A percentile compares a stretch with the other conserved stretches of the same genome.
These are phyloP conservation scores for Boloria euphrosyne DNA, from an alignment of 2,888 invertebrate genomes.

Conservation along the genomic window DNA sequence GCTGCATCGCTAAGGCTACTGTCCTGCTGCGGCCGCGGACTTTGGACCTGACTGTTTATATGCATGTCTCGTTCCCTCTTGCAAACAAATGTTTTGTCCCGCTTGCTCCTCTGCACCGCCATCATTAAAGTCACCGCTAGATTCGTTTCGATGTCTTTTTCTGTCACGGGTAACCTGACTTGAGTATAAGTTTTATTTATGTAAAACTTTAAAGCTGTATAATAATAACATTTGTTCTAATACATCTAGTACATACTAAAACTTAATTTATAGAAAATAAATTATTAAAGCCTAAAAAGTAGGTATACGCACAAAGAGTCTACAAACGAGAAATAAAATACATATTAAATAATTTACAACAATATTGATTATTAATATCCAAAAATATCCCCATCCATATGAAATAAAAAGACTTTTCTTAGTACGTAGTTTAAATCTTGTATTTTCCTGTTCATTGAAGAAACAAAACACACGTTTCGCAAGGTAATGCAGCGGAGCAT, in stretches of 20 bases:
- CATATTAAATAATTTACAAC: too few species aligned
- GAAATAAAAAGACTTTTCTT: not conserved
- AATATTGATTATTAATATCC: too few species aligned
- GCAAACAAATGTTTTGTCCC: constrained; percentile 46
- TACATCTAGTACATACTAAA: too few species aligned
- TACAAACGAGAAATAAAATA: too few species aligned
- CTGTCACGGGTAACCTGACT: constrained; percentile 46
- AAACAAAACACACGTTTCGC: constrained; percentile 37
- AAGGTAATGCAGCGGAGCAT: constrained; percentile 32
- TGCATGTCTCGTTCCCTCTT: constrained; percentile 64
- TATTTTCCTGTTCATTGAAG: constrained; percentile 33
- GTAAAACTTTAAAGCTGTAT: not conserved
- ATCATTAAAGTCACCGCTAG: constrained; percentile 60
- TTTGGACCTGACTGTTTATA: constrained; percentile 73
- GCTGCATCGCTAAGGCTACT: constrained; percentile 60
- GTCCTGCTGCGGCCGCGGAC: constrained; percentile 65
- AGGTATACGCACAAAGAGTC: too few species aligned
- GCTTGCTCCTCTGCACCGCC: constrained; percentile 52
- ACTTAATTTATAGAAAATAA: not conserved
- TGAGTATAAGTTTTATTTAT: constrained; percentile 23
- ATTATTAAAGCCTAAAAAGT: not conserved
- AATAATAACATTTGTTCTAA: not conserved
- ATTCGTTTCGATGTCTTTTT: constrained; percentile 64
- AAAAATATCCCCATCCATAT: too few species aligned
- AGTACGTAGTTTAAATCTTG: constrained; percentile 15